These are phyloP conservation scores for Cheilosia variabilis DNA, from an alignment of 2,888 invertebrate genomes.

Conservation along the genomic window DNA sequence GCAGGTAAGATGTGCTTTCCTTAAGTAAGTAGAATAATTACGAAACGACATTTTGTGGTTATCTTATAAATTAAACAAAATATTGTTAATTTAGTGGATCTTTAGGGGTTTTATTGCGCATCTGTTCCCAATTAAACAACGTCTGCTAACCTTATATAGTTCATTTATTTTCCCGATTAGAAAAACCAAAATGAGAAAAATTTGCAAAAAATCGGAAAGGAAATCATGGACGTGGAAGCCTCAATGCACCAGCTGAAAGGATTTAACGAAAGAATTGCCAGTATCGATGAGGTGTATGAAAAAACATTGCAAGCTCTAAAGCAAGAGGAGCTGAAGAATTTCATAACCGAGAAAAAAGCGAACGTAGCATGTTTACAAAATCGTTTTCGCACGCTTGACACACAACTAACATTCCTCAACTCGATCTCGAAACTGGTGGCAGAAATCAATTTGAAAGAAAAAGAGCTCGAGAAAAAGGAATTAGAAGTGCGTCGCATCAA, in stretches of 20 bases:
- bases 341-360: conserved; percentile 86
- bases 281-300: conserved; percentile 79
- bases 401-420: conserved; percentile 80
- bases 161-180: conserved; percentile 42
- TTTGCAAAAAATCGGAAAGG: conserved; percentile 85
- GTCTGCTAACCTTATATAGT: too few species aligned
- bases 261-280: conserved; percentile 84
- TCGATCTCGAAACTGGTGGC: conserved; percentile 81
- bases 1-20: conserved; percentile 72
- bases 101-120: too few species aligned
- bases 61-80: too few species aligned
- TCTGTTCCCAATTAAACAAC: not conserved
- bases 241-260: conserved; percentile 84
- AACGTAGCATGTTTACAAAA: conserved; percentile 86
- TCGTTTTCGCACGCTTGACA: conserved; percentile 86
- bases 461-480: conserved; percentile 83
- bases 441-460: conserved; percentile 81
- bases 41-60: too few species aligned
- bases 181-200: conserved; percentile 85
- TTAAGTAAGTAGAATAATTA: not conserved
- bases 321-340: conserved; percentile 81
- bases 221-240: conserved; percentile 86
- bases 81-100: not conserved
- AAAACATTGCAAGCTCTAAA: conserved; percentile 77
- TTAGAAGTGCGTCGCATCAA: conserved; percentile 87